Percentiles rank a stretch among this genome's conserved stretches.
Conservation (phyloP, 2,888 invertebrate genomes). For the Eristalis pertinax region DNA sequence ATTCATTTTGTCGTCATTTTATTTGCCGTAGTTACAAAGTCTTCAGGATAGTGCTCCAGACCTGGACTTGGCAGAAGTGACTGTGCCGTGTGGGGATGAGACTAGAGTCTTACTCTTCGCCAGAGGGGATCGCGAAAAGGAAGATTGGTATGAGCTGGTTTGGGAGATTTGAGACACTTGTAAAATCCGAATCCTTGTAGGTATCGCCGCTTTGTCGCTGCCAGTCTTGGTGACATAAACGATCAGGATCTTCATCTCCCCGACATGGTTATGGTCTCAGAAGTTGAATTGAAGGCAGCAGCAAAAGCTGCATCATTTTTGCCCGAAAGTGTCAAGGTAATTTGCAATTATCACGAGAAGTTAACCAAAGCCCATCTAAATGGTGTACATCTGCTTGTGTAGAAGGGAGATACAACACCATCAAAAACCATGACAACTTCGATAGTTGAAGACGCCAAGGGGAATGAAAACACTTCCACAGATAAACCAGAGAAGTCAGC, state of each 20-base stretch:
- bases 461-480: constrained; percentile 15
- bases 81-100: constrained; percentile 80
- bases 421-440: constrained; percentile 34
- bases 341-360: not conserved
- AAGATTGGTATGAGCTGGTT: constrained; percentile 77
- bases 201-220: constrained; percentile 79
- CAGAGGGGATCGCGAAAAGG: constrained; percentile 80
- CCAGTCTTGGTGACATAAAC: constrained; percentile 78
- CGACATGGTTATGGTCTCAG: constrained; percentile 77
- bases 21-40: constrained; percentile 75
- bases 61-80: constrained; percentile 74
- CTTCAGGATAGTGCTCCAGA: constrained; percentile 76
- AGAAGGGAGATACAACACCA: constrained; percentile 54
- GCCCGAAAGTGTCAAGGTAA: constrained; percentile 68
- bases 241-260: constrained; percentile 79
- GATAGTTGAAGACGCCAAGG: constrained; percentile 44
- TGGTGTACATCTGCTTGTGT: not conserved
- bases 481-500: constrained; percentile 42
- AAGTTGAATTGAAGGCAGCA: constrained; percentile 77
- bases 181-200: constrained; percentile 38
- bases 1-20: constrained; percentile 14
- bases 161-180: not conserved
- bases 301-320: constrained; percentile 76
- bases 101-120: constrained; percentile 79
- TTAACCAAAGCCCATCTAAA: not conserved